phyloP scores from a whole-genome alignment of 1,140 invertebrate species.

The Mercenaria mercenaria region DNA sequence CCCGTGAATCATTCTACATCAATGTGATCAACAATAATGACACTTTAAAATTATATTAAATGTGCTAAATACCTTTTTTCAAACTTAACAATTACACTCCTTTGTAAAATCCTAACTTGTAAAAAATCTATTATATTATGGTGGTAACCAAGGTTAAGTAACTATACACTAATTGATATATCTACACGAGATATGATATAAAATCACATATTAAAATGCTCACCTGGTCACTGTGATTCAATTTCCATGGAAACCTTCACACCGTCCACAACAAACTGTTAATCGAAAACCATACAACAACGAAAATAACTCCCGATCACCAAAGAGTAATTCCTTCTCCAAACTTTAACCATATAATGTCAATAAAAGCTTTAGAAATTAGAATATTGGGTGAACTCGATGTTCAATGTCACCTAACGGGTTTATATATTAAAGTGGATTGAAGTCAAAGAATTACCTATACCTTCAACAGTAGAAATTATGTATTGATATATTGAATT shows the following conservation, averaged over 20 bases:
- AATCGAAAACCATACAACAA: conserved; percentile 12
- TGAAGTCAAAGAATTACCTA: neutral
- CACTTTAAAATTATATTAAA: no score
- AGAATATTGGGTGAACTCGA: neutral
- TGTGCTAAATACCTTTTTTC: no score
- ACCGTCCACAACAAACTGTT: neutral
- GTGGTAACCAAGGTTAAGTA: no score
- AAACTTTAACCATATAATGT: conserved; percentile 38
- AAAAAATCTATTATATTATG: no score
- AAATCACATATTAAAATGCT: conserved; percentile 13
- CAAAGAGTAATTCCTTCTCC: conserved; percentile 10
- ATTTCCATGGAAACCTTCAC: conserved; percentile 31
- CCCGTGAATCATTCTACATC: no score
- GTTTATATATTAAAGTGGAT: neutral
- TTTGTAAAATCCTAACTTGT: no score
- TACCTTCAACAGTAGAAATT: neutral
- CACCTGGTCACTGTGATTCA: conserved; percentile 4
- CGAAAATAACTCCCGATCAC: conserved; percentile 12
- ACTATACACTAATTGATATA: no score
- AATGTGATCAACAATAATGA: no score
- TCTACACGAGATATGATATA: no score
- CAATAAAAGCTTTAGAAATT: conserved; percentile 41
- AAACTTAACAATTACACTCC: no score
- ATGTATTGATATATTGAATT: conserved; percentile 12
- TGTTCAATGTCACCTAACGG: neutral